Evolutionary conservation across 2,797 vertebrate genomes (phyloP), one percentile per base, ranked within the genome.

Genomic region (Synanceia verrucosa): DNA sequence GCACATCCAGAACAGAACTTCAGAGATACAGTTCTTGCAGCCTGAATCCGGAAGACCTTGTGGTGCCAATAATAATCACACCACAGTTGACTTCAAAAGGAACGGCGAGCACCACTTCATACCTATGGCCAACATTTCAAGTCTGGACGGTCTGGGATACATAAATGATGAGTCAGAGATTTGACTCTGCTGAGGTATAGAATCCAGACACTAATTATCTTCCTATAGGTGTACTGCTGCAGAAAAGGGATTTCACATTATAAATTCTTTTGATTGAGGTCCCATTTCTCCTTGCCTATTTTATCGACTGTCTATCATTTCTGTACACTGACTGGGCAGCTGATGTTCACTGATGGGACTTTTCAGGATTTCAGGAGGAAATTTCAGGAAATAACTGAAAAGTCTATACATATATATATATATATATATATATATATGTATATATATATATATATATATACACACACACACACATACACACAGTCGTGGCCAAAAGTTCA

Each of bases 101-200:
- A 92, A 90, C 18, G 86, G 90, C 26, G 86, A 86, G 62, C 86
- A 86, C 76, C 84, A 78, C 73, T 89, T 88, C 65, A 81, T 82
- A 60, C 81, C 88, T 18, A 85, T 79, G 81, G 78, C 84, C 75
- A 91, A 87, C 79, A 86, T 89, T 84, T 89, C 86, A 77, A 88
- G 57, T 71, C 60, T 92, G 83, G 88, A 92, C 4, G 92, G 92
- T 50, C 86, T 92, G 43, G 91, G 93, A 59, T 93, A 86, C 72
- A 94, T 94, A 80, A 92, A 90, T 33, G 93, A 94, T 34, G 94
- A 95, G 86, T 94, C 93, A 8, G 94, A 94, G 85, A 94, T 94
- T 69, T 95, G 80, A 94, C 28, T 65, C 43, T 76, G 78, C 84
- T 65, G 76, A 78, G 61, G 50, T 70, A n/a, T 53, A 59, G 56